phyloP scores from a whole-genome alignment of 2,888 invertebrate species.

The Acheta domesticus region DNA sequence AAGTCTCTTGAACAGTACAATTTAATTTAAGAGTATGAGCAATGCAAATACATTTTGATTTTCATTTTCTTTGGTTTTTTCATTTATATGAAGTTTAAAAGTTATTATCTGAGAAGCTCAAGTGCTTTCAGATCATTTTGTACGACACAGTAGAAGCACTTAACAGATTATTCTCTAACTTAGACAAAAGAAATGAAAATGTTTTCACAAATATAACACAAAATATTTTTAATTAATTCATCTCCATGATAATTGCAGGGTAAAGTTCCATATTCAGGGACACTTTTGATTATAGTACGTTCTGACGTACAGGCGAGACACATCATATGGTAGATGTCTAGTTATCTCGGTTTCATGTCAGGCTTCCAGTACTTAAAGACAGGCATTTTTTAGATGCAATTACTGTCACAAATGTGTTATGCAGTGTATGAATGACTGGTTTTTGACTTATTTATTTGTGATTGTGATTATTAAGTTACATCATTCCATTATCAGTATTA shows the following conservation, averaged over 20 bases:
- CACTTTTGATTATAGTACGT: slow-evolving; percentile 27
- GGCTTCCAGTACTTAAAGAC: slow-evolving; percentile 33
- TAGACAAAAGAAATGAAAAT: slow-evolving; percentile 18
- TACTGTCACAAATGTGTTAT: slow-evolving; percentile 24
- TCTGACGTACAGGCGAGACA: slow-evolving; percentile 25
- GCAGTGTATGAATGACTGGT: slow-evolving; percentile 25
- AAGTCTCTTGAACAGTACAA: slow-evolving; percentile 5
- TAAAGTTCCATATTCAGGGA: slow-evolving; percentile 35
- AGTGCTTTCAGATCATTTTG: background rate
- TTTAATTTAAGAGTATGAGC: background rate
- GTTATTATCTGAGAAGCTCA: background rate
- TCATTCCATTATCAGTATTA: slow-evolving; percentile 18
- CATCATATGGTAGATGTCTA: slow-evolving; percentile 31
- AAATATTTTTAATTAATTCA: slow-evolving; percentile 27
- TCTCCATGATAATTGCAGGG: slow-evolving; percentile 36
- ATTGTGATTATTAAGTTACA: background rate
- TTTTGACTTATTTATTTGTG: slow-evolving; percentile 18
- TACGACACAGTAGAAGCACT: slow-evolving; percentile 3
- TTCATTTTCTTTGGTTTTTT: background rate
- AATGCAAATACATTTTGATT: background rate
- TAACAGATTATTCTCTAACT: slow-evolving; percentile 1
- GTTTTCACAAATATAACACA: slow-evolving; percentile 26
- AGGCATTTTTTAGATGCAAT: slow-evolving; percentile 31
- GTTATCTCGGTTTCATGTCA: slow-evolving; percentile 27
- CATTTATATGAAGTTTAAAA: background rate